Evolutionary conservation across 1,140 invertebrate species (phyloP), one percentile per base, ranked within the genome.

Genomic region (Drosophila kohkoa): DNA sequence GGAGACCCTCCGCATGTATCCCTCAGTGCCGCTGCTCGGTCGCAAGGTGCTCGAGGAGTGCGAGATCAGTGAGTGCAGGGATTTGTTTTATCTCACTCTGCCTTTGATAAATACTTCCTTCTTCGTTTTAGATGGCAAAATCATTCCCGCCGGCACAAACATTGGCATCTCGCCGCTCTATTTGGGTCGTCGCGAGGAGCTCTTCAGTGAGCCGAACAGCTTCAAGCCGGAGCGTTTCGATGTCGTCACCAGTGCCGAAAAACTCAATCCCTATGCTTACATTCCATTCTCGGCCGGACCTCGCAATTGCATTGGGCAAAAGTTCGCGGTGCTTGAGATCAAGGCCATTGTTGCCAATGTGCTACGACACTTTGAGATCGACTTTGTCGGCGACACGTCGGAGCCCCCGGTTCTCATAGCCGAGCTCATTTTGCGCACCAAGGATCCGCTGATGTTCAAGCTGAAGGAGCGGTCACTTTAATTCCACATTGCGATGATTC

Each of bases 251-350:
- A 80, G 95, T 68, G 67, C 85, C 1, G 76, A 89, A 46, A 90
- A 90, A 65, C 91, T 94, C 16, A 94, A 93, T 78, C 93, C 90
- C 1, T 94, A 93, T 76, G 82, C 93, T 7, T 95, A 94, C 80
- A 93, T 96, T 59, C 95, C 95, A 58, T 96, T 96, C 75, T 95
- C 94, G 41, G 95, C 95, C 13, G 95, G 95, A 10, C 93, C 93
- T 30, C 93, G 94, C 73, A 96, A 96, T 79, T 96, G 96, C 80
- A 96, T 91, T 94, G 96, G 96, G 68, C 96, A 97, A 92, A 96
- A 95, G 85, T 98, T 97, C 92, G 97, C 97, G 1, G 93, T 96
- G 92, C 89, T 97, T 82, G 96, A 98, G 93, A 93, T 96, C 73
- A 97, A 97, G 91, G 93, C 94, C 0, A 92, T 96, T 0, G 78